Conservation (phyloP, 2,888 invertebrate genomes). For the Bombylius major region DNA sequence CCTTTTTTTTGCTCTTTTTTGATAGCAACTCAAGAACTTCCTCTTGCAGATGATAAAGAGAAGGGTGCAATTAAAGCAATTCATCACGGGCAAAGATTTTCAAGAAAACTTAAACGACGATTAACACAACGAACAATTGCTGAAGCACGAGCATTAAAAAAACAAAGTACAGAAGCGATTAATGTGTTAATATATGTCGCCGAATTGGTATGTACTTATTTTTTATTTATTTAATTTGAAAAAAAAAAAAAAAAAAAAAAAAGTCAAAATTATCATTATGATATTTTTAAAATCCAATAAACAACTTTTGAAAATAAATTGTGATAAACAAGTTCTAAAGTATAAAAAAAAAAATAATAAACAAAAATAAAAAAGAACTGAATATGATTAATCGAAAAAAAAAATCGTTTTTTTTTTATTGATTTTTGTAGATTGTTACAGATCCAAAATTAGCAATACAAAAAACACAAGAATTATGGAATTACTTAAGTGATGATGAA, state of each 20-base stretch:
- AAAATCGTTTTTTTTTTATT: too few species aligned
- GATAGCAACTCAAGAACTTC: not conserved
- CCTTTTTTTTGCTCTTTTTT: not conserved
- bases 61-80: slow-evolving; percentile 57
- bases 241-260: not conserved
- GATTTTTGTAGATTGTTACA: slow-evolving; percentile 48
- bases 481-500: slow-evolving; percentile 57
- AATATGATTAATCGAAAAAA: too few species aligned
- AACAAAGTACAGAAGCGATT: slow-evolving; percentile 61
- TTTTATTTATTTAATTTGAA: not conserved
- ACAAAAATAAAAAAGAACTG: too few species aligned
- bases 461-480: slow-evolving; percentile 62
- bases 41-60: slow-evolving; percentile 15
- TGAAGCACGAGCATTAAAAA: slow-evolving; percentile 67
- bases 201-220: slow-evolving; percentile 48
- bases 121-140: slow-evolving; percentile 64
- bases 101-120: slow-evolving; percentile 61
- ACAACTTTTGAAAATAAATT: too few species aligned
- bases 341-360: too few species aligned
- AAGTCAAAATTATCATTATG: too few species aligned
- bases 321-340: too few species aligned
- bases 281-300: too few species aligned
- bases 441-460: slow-evolving; percentile 64
- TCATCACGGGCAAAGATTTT: slow-evolving; percentile 63
- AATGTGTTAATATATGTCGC: slow-evolving; percentile 64